Evolutionary conservation across 2,888 invertebrate species (phyloP).

Genomic region (Blastobasis lacticolella): DNA sequence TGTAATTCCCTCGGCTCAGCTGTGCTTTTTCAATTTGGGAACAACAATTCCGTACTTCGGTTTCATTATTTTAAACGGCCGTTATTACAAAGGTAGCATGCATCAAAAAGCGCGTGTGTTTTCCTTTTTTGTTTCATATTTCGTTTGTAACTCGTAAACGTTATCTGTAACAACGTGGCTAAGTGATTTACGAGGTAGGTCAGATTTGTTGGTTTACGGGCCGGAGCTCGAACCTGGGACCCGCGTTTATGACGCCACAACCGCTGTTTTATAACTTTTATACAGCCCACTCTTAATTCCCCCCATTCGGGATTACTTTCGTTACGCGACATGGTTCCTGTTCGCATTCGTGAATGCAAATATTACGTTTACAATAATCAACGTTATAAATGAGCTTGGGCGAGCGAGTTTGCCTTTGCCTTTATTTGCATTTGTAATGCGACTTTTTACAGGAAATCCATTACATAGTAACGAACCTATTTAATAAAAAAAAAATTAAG

Average conservation of each 20-base stretch:
- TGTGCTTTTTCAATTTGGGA: no score
- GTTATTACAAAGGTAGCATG: conserved; percentile 20
- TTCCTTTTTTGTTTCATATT: conserved; percentile 31
- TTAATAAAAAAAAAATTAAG: no score
- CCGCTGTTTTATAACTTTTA: conserved; percentile 56
- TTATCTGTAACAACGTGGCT: conserved; percentile 68
- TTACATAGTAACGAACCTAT: no score
- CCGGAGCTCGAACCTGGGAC: conserved; percentile 56
- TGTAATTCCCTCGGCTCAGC: no score
- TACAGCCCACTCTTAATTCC: conserved; percentile 33
- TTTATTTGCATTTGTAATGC: no score
- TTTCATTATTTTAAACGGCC: conserved; percentile 11
- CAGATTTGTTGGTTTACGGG: conserved; percentile 70
- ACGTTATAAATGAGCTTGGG: no score
- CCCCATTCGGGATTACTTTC: conserved; percentile 27
- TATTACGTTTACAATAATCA: no score
- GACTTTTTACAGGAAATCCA: no score
- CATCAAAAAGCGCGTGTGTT: conserved; percentile 2
- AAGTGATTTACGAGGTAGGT: conserved; percentile 71
- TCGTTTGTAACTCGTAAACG: conserved; percentile 54
- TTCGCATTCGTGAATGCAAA: background rate
- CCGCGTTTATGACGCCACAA: conserved; percentile 51
- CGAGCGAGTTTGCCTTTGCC: no score
- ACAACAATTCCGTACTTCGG: background rate
- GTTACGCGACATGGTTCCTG: conserved; percentile 25